Conservation (phyloP, 2,797 vertebrate genomes). For the Syngnathus rostellatus region DNA sequence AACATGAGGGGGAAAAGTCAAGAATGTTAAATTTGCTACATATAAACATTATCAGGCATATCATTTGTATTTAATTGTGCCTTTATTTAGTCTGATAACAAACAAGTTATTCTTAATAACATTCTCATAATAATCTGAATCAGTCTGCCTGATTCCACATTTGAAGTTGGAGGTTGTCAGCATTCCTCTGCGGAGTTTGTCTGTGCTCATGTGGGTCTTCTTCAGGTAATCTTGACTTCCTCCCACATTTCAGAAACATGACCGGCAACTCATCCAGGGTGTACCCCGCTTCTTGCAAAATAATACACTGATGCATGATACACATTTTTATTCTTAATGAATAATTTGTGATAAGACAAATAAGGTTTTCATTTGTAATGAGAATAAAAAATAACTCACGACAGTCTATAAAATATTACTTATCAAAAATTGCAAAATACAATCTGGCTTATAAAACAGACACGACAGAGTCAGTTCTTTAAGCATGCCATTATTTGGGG, state of each 20-base stretch:
- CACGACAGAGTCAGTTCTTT: not conserved
- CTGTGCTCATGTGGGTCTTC: no score
- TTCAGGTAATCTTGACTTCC: no score
- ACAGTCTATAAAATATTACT: slow-evolving; percentile 9
- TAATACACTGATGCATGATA: no score
- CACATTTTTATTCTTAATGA: not conserved
- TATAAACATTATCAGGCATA: not conserved
- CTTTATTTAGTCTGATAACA: no score
- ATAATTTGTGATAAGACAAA: slow-evolving; percentile 11
- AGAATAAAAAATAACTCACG: slow-evolving; percentile 6
- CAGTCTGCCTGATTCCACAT: no score
- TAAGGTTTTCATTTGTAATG: slow-evolving; percentile 7
- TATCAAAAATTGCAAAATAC: slow-evolving; percentile 5
- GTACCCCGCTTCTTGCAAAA: not conserved
- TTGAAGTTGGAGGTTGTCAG: no score
- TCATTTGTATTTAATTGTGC: not conserved
- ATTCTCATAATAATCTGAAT: no score
- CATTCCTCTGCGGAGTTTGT: no score
- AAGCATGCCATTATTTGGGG: not conserved
- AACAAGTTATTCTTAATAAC: no score
- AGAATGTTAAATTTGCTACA: not conserved
- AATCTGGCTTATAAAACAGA: slow-evolving; percentile 19
- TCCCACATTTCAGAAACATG: no score
- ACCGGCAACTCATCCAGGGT: not conserved
- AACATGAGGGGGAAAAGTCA: not conserved